Evolutionary conservation across 1,140 invertebrate genomes (phyloP).

Genomic region (Drosophila rufa): DNA sequence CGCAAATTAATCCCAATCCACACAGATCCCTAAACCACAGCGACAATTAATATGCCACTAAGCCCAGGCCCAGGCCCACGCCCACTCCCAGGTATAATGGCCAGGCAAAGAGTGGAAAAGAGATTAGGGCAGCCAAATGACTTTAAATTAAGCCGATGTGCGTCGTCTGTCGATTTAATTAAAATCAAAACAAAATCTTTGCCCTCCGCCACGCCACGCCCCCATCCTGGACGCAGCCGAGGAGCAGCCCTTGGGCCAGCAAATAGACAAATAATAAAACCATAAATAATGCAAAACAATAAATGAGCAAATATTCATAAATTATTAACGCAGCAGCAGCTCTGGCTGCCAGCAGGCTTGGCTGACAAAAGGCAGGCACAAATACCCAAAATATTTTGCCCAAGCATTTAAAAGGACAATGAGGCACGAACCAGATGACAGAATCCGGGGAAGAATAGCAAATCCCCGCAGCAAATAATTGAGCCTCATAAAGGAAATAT

Average conservation of each 20-base stretch:
- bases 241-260: constrained; percentile 1
- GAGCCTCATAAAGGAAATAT: constrained; percentile 82
- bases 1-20: constrained; percentile 49
- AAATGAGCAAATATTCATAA: constrained; percentile 84
- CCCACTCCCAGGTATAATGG: neutral
- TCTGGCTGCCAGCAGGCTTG: constrained; percentile 5
- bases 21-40: constrained; percentile 19
- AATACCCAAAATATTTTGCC: constrained; percentile 82
- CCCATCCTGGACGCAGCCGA: too few relatives aligned
- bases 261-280: constrained; percentile 73
- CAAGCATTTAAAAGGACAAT: constrained; percentile 84
- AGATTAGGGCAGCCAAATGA: constrained; percentile 68
- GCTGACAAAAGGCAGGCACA: constrained; percentile 64
- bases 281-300: constrained; percentile 83
- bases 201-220: constrained; percentile 36
- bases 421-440: constrained; percentile 69
- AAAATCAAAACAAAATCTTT: constrained; percentile 81
- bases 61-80: constrained; percentile 9
- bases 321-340: constrained; percentile 68
- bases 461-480: constrained; percentile 84
- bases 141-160: constrained; percentile 75
- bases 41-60: constrained; percentile 52
- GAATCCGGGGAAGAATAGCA: constrained; percentile 67
- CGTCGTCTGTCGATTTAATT: constrained; percentile 76
- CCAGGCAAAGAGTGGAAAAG: constrained; percentile 20